Base-by-base conservation (phyloP, 2,888 invertebrate species). In the Sminthurides aquaticus region DNA sequence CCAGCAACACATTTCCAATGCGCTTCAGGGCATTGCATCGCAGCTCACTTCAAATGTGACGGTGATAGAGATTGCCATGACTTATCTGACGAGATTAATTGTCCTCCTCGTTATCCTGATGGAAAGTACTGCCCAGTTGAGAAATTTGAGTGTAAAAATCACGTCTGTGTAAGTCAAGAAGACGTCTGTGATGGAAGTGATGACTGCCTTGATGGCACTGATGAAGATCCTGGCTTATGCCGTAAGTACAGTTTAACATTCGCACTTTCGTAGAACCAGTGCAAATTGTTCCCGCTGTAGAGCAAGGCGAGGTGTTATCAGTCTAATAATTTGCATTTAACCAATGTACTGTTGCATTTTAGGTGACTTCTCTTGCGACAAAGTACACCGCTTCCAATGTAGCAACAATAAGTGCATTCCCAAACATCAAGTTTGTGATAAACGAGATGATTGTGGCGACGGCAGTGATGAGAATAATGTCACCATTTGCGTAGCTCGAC, bases 391-490 rank as follows among this genome's bases (percentile, higher is more conserved):
- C 71, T 94, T 91, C 87, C 91, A 91, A 76, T 98, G 98, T 78
- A 84, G 85, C 67, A 94, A 95, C 78, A 89, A 90, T 72, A 86
- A 90, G 72, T 92, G 92, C 76, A 90, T 92, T 65, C 87, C 91
- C 0, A 64, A 65, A 22, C 72, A 68, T 61, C 90, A 91, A 76
- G 84, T 91, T 8, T 97, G 97, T 79, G 95, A 97, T 79, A 89
- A 90, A 29, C 84, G 89, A 22, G 91, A 94, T 79, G 92, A 96
- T 79, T 97, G 96, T 79, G 91, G 91, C 48, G 95, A 96, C 79
- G 93, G 92, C 8, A 90, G 90, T 0, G 97, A 97, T 79, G 96
- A 97, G 80, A 94, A 94, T 79, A 93, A 94, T 79, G 89, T 93
- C 85, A 92, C 92, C 0, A 80, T 92, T 63, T 94, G 93, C 77